A percentile compares a stretch with the other conserved stretches of the same genome.
Evolutionary conservation across 2,113 vertebrate genomes (phyloP).

Genomic region (Oncorhynchus kisutch): DNA sequence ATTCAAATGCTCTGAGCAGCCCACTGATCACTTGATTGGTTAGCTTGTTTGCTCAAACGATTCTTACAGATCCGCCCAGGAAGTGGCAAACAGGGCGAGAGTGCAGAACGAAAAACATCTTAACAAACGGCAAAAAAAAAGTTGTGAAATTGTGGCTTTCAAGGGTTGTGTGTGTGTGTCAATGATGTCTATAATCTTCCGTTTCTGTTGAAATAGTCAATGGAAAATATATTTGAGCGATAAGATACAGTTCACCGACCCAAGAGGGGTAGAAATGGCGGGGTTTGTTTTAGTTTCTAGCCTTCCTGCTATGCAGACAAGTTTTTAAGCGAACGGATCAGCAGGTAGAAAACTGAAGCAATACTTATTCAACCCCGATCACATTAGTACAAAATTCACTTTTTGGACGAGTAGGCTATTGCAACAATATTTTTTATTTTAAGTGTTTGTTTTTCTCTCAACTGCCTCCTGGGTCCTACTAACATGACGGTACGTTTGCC

Average conservation of each 20-base stretch:
- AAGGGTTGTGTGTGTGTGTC: neutral
- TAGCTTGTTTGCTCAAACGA: slow-evolving; percentile 48
- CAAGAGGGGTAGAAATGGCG: slow-evolving; percentile 53
- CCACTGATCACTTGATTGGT: slow-evolving; percentile 19
- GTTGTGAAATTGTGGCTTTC: slow-evolving; percentile 5
- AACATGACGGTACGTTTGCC: slow-evolving; percentile 73
- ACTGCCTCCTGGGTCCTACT: slow-evolving; percentile 48
- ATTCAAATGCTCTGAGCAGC: neutral
- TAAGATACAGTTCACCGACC: neutral
- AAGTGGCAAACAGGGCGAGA: slow-evolving; percentile 54
- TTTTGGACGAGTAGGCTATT: neutral
- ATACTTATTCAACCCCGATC: neutral
- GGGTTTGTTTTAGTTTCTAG: slow-evolving; percentile 38
- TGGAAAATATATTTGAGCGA: neutral
- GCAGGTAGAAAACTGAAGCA: neutral
- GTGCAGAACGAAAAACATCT: slow-evolving; percentile 17
- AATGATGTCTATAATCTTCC: neutral
- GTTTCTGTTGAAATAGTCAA: neutral
- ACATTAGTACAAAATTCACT: neutral
- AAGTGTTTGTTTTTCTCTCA: slow-evolving; percentile 8
- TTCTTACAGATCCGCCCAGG: slow-evolving; percentile 72
- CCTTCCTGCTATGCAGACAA: slow-evolving; percentile 21
- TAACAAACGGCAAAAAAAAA: slow-evolving; percentile 28
- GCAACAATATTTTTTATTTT: neutral
- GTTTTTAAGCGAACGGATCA: neutral